These are phyloP conservation scores for Lagopus leucura DNA, from an alignment of 2,113 vertebrate species.

Conservation along the genomic window DNA sequence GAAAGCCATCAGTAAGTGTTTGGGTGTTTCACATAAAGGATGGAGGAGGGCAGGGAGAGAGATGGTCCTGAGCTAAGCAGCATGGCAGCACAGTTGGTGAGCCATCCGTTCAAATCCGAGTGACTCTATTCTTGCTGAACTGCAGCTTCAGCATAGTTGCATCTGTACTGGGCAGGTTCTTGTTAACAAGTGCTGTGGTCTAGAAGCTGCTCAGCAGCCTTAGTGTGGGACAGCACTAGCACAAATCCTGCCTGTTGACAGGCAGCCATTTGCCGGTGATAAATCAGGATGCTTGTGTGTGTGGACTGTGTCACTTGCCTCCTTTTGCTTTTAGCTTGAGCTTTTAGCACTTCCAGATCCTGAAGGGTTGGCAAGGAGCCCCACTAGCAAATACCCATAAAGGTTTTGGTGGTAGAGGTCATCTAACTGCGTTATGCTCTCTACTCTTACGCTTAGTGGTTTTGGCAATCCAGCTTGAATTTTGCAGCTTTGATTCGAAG, in stretches of 20 bases:
- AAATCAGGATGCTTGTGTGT: background rate
- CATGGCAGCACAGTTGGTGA: accelerated
- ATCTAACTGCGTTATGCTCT: background rate
- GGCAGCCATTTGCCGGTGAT: accelerated
- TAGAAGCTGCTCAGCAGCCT: background rate
- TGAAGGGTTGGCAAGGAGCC: background rate
- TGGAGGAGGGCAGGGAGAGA: background rate
- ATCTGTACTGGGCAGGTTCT: accelerated
- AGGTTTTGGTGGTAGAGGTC: background rate
- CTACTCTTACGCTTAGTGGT: background rate
- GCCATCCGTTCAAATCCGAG: background rate
- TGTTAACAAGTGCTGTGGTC: background rate
- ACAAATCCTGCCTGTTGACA: background rate
- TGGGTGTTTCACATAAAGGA: background rate
- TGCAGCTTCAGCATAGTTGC: background rate
- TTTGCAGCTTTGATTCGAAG: background rate
- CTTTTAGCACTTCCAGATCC: background rate
- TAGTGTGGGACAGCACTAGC: background rate
- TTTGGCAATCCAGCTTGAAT: background rate
- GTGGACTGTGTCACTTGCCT: background rate
- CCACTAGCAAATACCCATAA: background rate
- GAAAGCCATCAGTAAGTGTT: accelerated
- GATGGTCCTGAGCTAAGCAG: background rate
- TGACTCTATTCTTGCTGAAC: background rate
- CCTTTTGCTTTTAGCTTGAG: background rate